Base-by-base conservation (phyloP, 1,140 invertebrate species). In the Drosophila tristis region DNA sequence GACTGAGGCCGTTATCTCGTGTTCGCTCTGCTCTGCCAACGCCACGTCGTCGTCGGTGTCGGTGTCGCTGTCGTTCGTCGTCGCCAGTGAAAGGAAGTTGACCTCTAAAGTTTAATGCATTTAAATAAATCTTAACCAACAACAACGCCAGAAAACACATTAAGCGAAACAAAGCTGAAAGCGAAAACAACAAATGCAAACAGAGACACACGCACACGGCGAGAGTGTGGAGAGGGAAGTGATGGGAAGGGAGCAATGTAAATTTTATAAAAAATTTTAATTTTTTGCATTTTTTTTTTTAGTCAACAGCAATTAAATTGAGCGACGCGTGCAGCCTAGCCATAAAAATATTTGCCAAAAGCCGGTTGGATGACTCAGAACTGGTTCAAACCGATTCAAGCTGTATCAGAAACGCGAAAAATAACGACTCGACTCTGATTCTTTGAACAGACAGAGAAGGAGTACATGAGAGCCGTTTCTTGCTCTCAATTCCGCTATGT, bases 81-180 rank as follows among this genome's bases (percentile, higher is more conserved):
- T 67, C 68, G 43, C 54, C 77, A 76, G 84, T 89, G 84, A 89
- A 89, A 89, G 84, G 84, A 89, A 89, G 84, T 89, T 89, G 84
- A 89, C 84, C 84, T 89, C 84, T 89, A 89, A 89, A 89, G 85
- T 89, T 89, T 84, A 89, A 89, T 89, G 84, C 84, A 89, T 89
- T 89, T 89, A 89, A 89, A 89, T 89, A 89, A 89, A 89, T 89
- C 84, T 89, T 63, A 20, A 60, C 67, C 51, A 77, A 74, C 49
- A 77, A 56, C 54, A 53, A 9, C 11, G 39, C 51, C 39, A 60
- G 61, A 65, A 66, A 54, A 65, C 57, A 78, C 82, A 87, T 87
- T 74, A 85, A 87, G 74, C 62, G 51, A 68, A 60, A 76, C 70
- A 80, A 82, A 86, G 76, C 84, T 86, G 74, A 86, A 87, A 82